These are phyloP conservation scores for Tetraneura akinire DNA, from an alignment of 1,140 invertebrate genomes.

Conservation along the genomic window DNA sequence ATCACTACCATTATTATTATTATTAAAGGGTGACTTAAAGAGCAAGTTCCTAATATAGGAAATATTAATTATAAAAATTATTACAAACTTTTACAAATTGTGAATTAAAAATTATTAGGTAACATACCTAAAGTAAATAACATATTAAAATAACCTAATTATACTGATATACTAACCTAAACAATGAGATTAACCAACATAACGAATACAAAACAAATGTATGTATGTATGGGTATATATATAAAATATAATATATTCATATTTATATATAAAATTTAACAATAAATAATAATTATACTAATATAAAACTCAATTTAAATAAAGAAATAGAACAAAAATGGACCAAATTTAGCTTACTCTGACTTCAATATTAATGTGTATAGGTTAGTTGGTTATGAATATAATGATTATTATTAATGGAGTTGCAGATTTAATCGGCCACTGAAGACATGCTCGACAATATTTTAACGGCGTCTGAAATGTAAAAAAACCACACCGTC, in stretches of 20 bases:
- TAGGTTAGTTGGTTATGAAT: constrained; percentile 43
- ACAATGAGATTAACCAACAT: constrained; percentile 45
- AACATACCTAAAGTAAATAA: constrained; percentile 28
- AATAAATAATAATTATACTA: constrained; percentile 27
- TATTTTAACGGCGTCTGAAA: constrained; percentile 46
- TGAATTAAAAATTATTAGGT: constrained; percentile 37
- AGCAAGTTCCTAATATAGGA: constrained; percentile 17
- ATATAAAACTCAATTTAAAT: neutral
- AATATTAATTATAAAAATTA: constrained; percentile 16
- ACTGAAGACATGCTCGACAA: constrained; percentile 42
- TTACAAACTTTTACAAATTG: constrained; percentile 12
- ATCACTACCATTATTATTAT: neutral
- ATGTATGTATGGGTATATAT: neutral
- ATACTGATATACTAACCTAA: constrained; percentile 27
- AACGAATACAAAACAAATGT: constrained; percentile 38
- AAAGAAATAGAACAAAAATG: constrained; percentile 26
- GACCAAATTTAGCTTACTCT: constrained; percentile 40
- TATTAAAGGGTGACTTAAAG: neutral
- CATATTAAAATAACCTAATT: constrained; percentile 19
- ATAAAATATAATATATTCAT: neutral
- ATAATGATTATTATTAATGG: constrained; percentile 37
- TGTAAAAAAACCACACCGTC: constrained; percentile 50
- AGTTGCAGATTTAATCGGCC: constrained; percentile 45
- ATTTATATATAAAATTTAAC: neutral
- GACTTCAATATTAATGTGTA: constrained; percentile 32